A percentile compares a stretch with the other conserved stretches of the same genome.
Evolutionary conservation across 2,113 vertebrate genomes (phyloP).

Genomic region (Gulo gulo): DNA sequence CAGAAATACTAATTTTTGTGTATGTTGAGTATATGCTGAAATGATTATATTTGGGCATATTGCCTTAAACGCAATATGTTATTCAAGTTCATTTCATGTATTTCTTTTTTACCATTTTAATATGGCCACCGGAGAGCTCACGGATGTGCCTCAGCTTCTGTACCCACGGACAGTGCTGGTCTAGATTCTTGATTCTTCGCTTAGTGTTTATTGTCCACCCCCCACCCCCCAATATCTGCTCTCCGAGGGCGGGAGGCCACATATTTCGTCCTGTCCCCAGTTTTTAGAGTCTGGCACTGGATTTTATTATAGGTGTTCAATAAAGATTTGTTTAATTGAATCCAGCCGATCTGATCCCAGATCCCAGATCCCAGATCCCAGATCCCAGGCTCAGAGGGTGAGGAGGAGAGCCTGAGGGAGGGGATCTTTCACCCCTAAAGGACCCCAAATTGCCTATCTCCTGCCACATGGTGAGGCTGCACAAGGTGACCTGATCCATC

Average conservation of each 20-base stretch:
- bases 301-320: not conserved
- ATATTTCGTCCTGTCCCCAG: not conserved
- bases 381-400: not conserved
- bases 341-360: not conserved
- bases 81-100: not conserved
- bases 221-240: not conserved
- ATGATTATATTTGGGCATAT: not conserved
- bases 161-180: not conserved
- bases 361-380: too few relatives aligned
- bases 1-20: not conserved
- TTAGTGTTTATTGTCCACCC: not conserved
- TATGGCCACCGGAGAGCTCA: not conserved
- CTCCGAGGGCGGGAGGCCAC: not conserved
- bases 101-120: not conserved
- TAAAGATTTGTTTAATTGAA: not conserved
- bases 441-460: not conserved
- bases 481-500: not conserved
- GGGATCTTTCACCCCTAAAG: not conserved
- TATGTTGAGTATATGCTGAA: not conserved
- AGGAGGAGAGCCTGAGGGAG: not conserved
- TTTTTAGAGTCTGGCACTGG: not conserved
- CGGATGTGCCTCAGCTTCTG: not conserved
- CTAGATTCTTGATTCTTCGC: not conserved
- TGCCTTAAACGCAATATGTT: not conserved
- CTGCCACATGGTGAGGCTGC: not conserved